Evolutionary conservation across 2,888 invertebrate genomes (phyloP).

Genomic region (Leucoma salicis): DNA sequence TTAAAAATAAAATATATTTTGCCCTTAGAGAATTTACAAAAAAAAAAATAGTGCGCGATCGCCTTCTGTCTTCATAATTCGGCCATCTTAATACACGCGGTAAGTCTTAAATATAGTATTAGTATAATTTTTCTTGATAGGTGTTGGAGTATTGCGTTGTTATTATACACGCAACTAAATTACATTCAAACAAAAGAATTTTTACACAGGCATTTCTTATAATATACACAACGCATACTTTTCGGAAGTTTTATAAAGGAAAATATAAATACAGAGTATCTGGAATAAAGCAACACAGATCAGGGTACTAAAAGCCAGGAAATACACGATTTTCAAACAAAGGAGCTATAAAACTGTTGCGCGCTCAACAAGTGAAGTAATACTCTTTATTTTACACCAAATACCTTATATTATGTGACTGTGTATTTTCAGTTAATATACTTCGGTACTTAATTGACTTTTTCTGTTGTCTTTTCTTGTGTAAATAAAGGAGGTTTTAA

Average conservation of each 20-base stretch:
- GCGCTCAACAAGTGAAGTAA: slow-evolving; percentile 61
- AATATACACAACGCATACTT: background rate
- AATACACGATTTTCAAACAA: slow-evolving; percentile 32
- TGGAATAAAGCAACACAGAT: background rate
- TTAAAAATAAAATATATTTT: slow-evolving; percentile 16
- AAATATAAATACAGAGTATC: background rate
- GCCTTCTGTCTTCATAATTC: slow-evolving; percentile 18
- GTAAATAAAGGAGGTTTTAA: background rate
- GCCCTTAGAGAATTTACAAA: slow-evolving; percentile 15
- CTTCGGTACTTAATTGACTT: slow-evolving; percentile 3
- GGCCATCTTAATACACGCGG: slow-evolving; percentile 14
- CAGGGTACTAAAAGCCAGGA: slow-evolving; percentile 2
- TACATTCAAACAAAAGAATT: background rate
- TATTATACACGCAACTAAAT: slow-evolving; percentile 3
- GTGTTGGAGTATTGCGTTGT: background rate
- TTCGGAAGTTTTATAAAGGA: background rate
- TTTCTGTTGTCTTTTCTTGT: background rate
- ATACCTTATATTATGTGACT: slow-evolving; percentile 3
- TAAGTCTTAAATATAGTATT: slow-evolving; percentile 17
- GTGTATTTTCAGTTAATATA: background rate
- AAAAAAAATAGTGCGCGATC: slow-evolving; percentile 26
- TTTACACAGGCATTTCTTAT: background rate
- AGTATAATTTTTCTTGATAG: background rate
- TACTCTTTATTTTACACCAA: slow-evolving; percentile 15
- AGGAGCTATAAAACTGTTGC: slow-evolving; percentile 54